phyloP scores from a whole-genome alignment of 30 jellyfish, hydroid and myxozoan species.

The Chrysaora quinquecirrha region DNA sequence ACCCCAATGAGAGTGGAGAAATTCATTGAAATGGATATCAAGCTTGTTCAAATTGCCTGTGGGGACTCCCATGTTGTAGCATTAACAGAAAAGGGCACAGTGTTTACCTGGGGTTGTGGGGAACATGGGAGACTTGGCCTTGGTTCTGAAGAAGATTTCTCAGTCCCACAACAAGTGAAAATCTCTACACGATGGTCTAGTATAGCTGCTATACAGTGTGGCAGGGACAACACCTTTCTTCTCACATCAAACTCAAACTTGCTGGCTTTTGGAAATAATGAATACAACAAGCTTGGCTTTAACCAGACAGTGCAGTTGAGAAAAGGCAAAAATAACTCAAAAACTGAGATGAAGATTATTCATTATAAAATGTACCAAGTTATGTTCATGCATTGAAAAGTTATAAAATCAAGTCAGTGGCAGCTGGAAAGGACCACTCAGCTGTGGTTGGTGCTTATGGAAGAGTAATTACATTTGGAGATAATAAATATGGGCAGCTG shows the following conservation, averaged over 20 bases:
- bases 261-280: slow-evolving; percentile 92
- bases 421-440: slow-evolving; percentile 92
- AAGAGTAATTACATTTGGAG: slow-evolving; percentile 88
- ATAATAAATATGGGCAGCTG: slow-evolving; percentile 84
- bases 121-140: slow-evolving; percentile 93
- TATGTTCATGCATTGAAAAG: slow-evolving; percentile 79
- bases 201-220: slow-evolving; percentile 65
- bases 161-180: slow-evolving; percentile 67
- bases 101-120: slow-evolving; percentile 97
- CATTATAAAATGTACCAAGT: slow-evolving; percentile 42
- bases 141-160: slow-evolving; percentile 72
- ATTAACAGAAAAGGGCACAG: slow-evolving; percentile 65
- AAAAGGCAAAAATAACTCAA: slow-evolving; percentile 37
- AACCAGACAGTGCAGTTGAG: slow-evolving; percentile 80
- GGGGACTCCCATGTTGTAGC: slow-evolving; percentile 96
- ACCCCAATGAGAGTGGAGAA: slow-evolving; percentile 75
- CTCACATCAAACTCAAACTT: slow-evolving; percentile 64
- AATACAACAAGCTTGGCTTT: slow-evolving; percentile 79
- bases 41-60: slow-evolving; percentile 68
- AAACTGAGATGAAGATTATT: slow-evolving; percentile 37
- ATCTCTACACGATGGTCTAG: slow-evolving; percentile 65
- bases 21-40: slow-evolving; percentile 30
- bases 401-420: slow-evolving; percentile 53
- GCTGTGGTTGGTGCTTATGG: slow-evolving; percentile 90
- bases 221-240: slow-evolving; percentile 88